Evolutionary conservation across 2,888 invertebrate species (phyloP).

Genomic region (Lochmaea capreae): DNA sequence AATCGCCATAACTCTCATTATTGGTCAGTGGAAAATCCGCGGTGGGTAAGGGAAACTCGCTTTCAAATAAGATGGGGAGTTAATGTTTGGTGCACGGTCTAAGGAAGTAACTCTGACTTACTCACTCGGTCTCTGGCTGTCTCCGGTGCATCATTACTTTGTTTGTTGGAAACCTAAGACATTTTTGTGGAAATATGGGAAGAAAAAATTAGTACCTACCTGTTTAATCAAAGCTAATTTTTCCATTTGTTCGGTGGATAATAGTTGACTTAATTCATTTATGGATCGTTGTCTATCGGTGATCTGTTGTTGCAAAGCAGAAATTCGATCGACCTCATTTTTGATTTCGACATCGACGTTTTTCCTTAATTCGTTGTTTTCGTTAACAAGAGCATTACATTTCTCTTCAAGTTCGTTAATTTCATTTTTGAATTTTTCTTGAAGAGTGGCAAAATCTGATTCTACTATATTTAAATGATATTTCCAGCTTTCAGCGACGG

Average conservation of each 20-base stretch:
- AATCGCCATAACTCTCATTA: too few relatives aligned
- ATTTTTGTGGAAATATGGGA: not conserved
- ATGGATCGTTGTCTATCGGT: conserved; percentile 57
- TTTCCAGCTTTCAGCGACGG: conserved; percentile 79
- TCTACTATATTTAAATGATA: conserved; percentile 75
- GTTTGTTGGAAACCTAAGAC: too few relatives aligned
- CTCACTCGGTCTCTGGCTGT: too few relatives aligned
- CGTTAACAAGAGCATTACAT: conserved; percentile 61
- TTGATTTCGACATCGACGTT: conserved; percentile 63
- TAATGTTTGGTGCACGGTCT: too few relatives aligned
- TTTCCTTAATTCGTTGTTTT: conserved; percentile 63
- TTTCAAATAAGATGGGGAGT: too few relatives aligned
- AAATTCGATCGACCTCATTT: conserved; percentile 61
- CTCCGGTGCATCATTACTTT: too few relatives aligned
- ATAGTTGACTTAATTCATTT: conserved; percentile 53
- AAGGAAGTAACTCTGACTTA: too few relatives aligned
- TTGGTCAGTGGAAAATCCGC: too few relatives aligned
- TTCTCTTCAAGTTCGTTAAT: conserved; percentile 67
- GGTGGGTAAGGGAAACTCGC: too few relatives aligned
- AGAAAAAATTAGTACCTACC: conserved; percentile 1
- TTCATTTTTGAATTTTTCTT: conserved; percentile 60
- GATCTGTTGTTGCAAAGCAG: conserved; percentile 61
- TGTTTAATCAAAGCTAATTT: conserved; percentile 48
- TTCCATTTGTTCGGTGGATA: conserved; percentile 55
- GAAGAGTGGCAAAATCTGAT: conserved; percentile 68